Base-by-base conservation (phyloP, 2,113 vertebrate species). In the Phrynosoma blainvillii region DNA sequence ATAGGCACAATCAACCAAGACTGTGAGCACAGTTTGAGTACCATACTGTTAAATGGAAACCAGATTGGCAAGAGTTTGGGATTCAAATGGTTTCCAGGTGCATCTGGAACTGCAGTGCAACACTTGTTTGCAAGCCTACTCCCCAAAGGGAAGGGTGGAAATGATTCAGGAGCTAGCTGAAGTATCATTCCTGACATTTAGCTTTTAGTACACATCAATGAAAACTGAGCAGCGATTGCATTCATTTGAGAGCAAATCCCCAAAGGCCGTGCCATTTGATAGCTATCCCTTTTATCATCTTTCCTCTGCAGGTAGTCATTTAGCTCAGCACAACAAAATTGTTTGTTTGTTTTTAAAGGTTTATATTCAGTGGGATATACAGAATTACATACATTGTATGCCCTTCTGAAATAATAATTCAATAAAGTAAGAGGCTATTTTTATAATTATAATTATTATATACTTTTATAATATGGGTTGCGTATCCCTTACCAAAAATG, bases 151-250 rank as follows among this genome's bases (percentile, higher is more conserved):
- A 21, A 47, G 16, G 36, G 11, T 77, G 74, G 84, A 47, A 85
- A n/a, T 65, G 74, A 85, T 36, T 36, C 32, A 77, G 36, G 16
- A 42, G 23, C 32, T 3, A 78, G 56, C 32, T 20, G 3, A 7
- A 7, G 73, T 40, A 85, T 74, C 32, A 56, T 52, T n/a, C 16
- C n/a, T 56, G 83, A 59, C 70, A 84, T 85, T 77, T 85, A 42
- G 30, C 54, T 65, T 65, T 77, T 85, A 77, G 74, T 66, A 77
- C 21, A 66, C 27, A 76, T 66, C 62, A 42, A 66, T 62, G 56
- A 47, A 87, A 76, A 82, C 2, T 18, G 47, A 82, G 30, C 59
- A 47, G 36, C 82, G 76, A 32, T 82, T 76, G 56, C 79, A 62
- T 82, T 76, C 56, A 25, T 40, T 76, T 32, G 42, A 76, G 71